Base-by-base conservation (phyloP, 2,113 vertebrate species). In the Gavia stellata region DNA sequence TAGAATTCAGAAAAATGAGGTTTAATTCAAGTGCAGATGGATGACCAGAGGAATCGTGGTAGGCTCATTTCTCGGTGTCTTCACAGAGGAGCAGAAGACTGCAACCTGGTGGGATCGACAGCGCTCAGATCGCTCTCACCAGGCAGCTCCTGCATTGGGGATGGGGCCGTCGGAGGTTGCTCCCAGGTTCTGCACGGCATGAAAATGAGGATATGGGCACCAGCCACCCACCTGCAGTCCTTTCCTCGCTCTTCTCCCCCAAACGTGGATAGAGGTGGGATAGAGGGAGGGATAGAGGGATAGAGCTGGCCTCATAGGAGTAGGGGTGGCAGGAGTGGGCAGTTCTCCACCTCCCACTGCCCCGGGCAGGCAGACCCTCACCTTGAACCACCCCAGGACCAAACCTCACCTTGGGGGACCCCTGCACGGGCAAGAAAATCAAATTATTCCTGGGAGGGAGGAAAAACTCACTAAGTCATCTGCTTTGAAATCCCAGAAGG, bases 211-310 rank as follows among this genome's bases (percentile, higher is more conserved):
- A 20, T 56, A 45, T 0, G 3, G 44, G 34, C 17, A 34, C 38
- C 49, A 59, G 2, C 14, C 0, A 0, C 55, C 20, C 20, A 8
- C 24, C 34, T 55, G 45, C 33, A 50, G 52, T 17, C 15, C 9
- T n/a, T 7, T 13, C 24, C 29, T 52, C 38, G 5, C 33, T 91
- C 63, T 79, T 67, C 47, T 52, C 44, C 71, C 56, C 19, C 4
- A 81, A 58, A 79, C 4, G 1, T 24, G 34, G n/a, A n/a, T n/a
- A n/a, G n/a, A n/a, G n/a, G n/a, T n/a, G n/a, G n/a, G n/a, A n/a
- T n/a, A n/a, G n/a, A n/a, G n/a, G n/a, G n/a, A n/a, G n/a, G n/a
- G n/a, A n/a, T n/a, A n/a, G 61, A 85, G 21, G 10, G 5, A 14
- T 4, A 65, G 16, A 56, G 7, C 4, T 78, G 67, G 10, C 36